Percentiles rank a stretch among this genome's conserved stretches.
Conservation (phyloP, 2,113 vertebrate genomes). For the Plestiodon gilberti region DNA sequence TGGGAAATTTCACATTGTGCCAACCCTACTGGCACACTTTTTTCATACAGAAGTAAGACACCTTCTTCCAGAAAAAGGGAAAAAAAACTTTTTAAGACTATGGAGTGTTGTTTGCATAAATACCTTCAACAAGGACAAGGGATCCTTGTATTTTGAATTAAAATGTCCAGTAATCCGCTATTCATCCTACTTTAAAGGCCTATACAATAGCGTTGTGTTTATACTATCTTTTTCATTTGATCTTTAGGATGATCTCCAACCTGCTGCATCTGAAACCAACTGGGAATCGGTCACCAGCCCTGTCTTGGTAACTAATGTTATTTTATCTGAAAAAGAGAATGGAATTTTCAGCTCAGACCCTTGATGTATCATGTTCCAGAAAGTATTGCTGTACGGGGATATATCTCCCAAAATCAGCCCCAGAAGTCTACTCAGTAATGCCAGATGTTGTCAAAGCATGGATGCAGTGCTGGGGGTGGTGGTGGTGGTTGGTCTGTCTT, state of each 20-base stretch:
- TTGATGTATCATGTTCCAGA: slow-evolving; percentile 35
- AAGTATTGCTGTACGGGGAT: neutral
- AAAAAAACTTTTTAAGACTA: no score
- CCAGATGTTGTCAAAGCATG: no score
- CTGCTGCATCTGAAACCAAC: slow-evolving; percentile 79
- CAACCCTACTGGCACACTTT: neutral
- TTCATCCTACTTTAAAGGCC: neutral
- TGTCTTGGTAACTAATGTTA: slow-evolving; percentile 79
- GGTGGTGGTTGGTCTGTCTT: neutral
- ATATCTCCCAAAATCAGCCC: neutral
- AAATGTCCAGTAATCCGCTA: neutral
- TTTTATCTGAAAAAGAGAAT: slow-evolving; percentile 32
- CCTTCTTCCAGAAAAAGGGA: no score
- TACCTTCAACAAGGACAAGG: neutral
- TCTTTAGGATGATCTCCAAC: slow-evolving; percentile 81
- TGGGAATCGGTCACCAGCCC: slow-evolving; percentile 86
- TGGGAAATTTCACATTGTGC: no score
- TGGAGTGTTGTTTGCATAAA: neutral
- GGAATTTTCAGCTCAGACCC: slow-evolving; percentile 30
- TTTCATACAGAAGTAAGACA: neutral
- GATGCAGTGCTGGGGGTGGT: no score
- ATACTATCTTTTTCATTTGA: slow-evolving; percentile 51
- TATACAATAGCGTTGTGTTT: slow-evolving; percentile 4
- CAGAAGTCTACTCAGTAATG: neutral
- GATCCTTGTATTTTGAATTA: neutral